Percentiles rank a stretch among this genome's conserved stretches.
These are phyloP conservation scores for Oreortyx pictus DNA, from an alignment of 2,797 vertebrate species.

Conservation along the genomic window DNA sequence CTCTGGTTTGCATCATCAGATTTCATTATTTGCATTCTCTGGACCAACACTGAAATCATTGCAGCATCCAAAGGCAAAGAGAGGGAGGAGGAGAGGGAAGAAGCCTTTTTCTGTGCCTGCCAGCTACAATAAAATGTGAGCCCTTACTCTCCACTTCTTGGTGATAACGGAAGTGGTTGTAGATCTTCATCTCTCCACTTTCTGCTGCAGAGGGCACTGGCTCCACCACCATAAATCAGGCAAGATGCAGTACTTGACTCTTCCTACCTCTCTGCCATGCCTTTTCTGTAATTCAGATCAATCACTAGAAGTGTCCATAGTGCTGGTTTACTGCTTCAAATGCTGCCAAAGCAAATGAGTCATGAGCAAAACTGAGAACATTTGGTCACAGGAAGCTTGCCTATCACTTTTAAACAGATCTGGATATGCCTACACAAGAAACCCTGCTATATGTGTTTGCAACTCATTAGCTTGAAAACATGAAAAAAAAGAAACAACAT, in stretches of 20 bases:
- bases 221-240: not conserved
- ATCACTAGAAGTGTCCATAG: not conserved
- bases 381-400: not conserved
- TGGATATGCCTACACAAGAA: not conserved
- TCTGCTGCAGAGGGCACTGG: not conserved
- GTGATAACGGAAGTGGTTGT: not conserved
- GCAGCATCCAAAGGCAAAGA: not conserved
- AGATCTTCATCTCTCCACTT: constrained; percentile 10
- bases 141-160: not conserved
- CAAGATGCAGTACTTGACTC: not conserved
- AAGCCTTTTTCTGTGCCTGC: not conserved
- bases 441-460: not conserved
- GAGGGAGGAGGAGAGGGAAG: not conserved
- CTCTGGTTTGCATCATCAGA: not conserved
- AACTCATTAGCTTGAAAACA: not conserved
- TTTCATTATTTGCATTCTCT: not conserved
- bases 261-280: not conserved
- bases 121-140: not conserved
- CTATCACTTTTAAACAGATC: not conserved
- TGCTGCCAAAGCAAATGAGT: not conserved
- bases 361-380: not conserved
- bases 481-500: too few species aligned
- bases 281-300: not conserved
- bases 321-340: not conserved
- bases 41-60: not conserved